Conservation (phyloP, 2,113 vertebrate species). For the Marmota flaviventris region DNA sequence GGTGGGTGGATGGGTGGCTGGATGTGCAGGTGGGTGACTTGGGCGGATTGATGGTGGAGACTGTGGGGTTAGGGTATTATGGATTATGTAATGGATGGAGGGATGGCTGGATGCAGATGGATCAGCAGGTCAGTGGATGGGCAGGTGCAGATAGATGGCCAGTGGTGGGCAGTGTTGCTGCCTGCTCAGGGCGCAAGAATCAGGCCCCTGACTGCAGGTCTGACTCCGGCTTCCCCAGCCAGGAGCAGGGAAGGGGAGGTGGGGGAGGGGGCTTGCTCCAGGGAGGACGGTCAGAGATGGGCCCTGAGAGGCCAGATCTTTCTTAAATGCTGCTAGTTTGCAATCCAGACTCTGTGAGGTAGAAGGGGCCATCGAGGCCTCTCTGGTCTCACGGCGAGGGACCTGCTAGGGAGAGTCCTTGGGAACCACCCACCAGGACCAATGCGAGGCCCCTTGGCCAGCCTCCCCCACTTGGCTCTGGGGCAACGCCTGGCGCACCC, state of each 20-base stretch:
- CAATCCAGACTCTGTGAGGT: not conserved
- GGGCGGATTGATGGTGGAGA: too few relatives aligned
- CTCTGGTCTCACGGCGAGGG: not conserved
- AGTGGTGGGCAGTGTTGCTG: not conserved
- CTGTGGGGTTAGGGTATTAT: too few relatives aligned
- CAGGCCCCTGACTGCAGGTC: not conserved
- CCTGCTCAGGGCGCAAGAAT: not conserved
- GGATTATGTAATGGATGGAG: not conserved
- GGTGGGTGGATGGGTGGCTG: too few relatives aligned
- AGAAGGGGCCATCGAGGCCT: fast-evolving
- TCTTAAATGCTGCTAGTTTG: too few relatives aligned
- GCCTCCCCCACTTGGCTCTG: not conserved
- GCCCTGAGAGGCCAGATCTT: too few relatives aligned
- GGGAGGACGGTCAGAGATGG: not conserved
- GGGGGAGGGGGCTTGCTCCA: too few relatives aligned
- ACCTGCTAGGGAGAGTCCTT: too few relatives aligned
- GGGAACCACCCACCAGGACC: not conserved
- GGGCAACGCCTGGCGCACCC: not conserved
- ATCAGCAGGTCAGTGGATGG: fast-evolving
- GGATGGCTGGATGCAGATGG: too few relatives aligned
- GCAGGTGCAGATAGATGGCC: too few relatives aligned
- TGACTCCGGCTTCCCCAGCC: not conserved
- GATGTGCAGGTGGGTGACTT: too few relatives aligned
- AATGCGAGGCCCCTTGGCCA: fast-evolving
- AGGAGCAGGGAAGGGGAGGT: too few relatives aligned